These are phyloP conservation scores for Pangasius mekongensis DNA, from an alignment of 2,797 vertebrate genomes.

Conservation along the genomic window DNA sequence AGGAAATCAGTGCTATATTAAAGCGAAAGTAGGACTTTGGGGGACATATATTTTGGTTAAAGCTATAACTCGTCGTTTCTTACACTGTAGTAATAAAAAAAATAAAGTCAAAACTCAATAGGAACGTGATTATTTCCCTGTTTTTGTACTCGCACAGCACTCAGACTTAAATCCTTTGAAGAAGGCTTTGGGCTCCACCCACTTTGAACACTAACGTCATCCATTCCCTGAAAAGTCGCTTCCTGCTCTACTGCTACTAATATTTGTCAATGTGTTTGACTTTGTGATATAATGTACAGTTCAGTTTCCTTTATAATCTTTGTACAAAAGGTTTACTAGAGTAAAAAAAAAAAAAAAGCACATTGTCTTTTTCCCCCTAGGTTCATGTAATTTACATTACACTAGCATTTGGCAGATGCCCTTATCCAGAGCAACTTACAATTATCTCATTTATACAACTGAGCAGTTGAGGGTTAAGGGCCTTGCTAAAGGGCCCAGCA, in stretches of 20 bases:
- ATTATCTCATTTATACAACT: too few species aligned
- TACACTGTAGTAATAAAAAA: not conserved
- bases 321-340: not conserved
- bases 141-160: not conserved
- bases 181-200: not conserved
- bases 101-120: not conserved
- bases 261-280: not conserved
- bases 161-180: not conserved
- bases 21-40: not conserved
- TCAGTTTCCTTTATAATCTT: not conserved
- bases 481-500: too few species aligned
- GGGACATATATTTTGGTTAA: not conserved
- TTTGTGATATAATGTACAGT: not conserved
- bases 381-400: not conserved
- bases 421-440: too few species aligned
- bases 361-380: not conserved
- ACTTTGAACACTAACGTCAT: not conserved
- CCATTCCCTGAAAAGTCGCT: not conserved
- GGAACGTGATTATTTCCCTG: not conserved
- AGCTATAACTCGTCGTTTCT: not conserved
- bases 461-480: too few species aligned
- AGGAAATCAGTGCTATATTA: not conserved
- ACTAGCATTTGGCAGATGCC: too few species aligned
- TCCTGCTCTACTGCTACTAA: not conserved
- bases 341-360: too few species aligned